Base-by-base conservation (phyloP, 2,888 invertebrate genomes). In the Caenorhabditis sinica region DNA sequence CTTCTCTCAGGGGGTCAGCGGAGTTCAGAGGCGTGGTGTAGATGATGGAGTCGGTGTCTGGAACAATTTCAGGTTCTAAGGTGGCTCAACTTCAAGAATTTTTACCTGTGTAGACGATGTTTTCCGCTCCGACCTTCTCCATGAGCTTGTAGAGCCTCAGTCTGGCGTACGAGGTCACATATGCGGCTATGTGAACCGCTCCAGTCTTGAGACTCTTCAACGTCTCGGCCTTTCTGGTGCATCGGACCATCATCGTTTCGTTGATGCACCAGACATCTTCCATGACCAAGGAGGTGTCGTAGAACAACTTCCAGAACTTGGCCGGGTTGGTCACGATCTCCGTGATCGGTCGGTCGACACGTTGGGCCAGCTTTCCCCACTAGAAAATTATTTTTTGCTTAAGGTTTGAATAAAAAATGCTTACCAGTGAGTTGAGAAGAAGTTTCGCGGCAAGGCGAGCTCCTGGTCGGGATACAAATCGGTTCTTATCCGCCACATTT, bases 31-130 rank as follows among this genome's bases (percentile, higher is more conserved):
- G 40, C 6, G 40, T 2, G 8, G 40, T 36, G 40, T 63, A 63
- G 40, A 63, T 40, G 43, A 65, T 45, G 13, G 45, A 65, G n/a
- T 65, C 65, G 45, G 65, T 65, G 45, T 65, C 65, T 65, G 65
- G n/a, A 36, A 61, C 33, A 33, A 36, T 3, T 49, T 49, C 8
- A n/a, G 13, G 20, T 2, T 8, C 4, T 15, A 49, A 20, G 25
- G 20, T 25, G 25, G 40, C 2, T 40, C 13, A 11, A 13, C 6
- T 11, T 9, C 9, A 9, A 40, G 2, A 40, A 40, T 40, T 5
- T 58, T 25, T 58, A 58, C 58, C 58, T 58, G 58, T 28, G 11
- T 58, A 58, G 28, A 58, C 28, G 2, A 58, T n/a, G 17, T 58
- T 58, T 20, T 58, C 58, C 2, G 58, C 28, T 58, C 58, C 58